Evolutionary conservation across 2,888 invertebrate genomes (phyloP).

Genomic region (Limenitis camilla): DNA sequence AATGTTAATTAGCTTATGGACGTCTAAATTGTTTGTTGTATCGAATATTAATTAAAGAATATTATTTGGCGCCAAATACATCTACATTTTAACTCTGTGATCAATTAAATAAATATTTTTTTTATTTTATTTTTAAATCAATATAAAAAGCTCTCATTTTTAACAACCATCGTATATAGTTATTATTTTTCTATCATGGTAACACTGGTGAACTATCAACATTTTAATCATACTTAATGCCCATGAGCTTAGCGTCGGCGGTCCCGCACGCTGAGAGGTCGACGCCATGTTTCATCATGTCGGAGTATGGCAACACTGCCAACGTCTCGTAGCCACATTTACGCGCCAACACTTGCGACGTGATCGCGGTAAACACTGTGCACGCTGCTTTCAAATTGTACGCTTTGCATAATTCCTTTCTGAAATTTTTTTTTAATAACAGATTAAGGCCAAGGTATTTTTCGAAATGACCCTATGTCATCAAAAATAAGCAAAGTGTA

Average conservation of each 20-base stretch:
- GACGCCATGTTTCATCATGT: constrained; percentile 43
- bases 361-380: constrained; percentile 52
- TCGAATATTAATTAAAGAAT: too few relatives aligned
- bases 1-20: too few relatives aligned
- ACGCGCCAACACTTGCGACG: constrained; percentile 49
- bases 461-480: too few relatives aligned
- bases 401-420: constrained; percentile 43
- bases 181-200: too few relatives aligned
- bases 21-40: too few relatives aligned
- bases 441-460: too few relatives aligned
- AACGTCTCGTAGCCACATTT: constrained; percentile 47
- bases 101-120: constrained; percentile 3
- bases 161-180: too few relatives aligned
- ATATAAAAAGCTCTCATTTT: neutral
- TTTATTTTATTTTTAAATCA: constrained; percentile 14
- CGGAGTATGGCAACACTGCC: constrained; percentile 39
- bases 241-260: constrained; percentile 45
- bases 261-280: constrained; percentile 37
- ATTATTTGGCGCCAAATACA: too few relatives aligned
- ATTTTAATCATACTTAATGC: constrained; percentile 25
- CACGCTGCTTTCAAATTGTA: constrained; percentile 40
- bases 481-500: too few relatives aligned
- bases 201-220: too few relatives aligned
- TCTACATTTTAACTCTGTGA: too few relatives aligned
- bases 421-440: constrained; percentile 23